A percentile compares a stretch with the other conserved stretches of the same genome.
Conservation (phyloP, 1,140 invertebrate genomes). For the Drosophila pseudoobscura region DNA sequence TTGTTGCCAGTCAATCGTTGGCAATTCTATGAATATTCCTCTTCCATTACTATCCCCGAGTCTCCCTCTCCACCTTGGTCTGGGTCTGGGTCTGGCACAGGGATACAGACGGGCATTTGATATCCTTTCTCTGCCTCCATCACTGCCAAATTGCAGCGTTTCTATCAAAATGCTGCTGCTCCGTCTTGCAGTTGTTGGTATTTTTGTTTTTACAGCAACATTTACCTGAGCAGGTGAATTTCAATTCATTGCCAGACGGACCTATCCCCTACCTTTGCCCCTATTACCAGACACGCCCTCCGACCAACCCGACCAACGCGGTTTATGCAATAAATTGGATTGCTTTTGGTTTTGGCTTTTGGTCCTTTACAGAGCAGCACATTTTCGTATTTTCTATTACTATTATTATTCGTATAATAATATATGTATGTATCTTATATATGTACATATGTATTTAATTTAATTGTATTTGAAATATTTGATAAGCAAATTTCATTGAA, state of each 20-base stretch:
- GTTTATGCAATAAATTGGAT: constrained; percentile 78
- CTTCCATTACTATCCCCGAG: constrained; percentile 1
- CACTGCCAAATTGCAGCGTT: constrained; percentile 54
- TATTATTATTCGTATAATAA: constrained; percentile 15
- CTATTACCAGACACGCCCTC: constrained; percentile 18
- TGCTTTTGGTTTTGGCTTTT: constrained; percentile 56
- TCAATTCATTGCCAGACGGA: constrained; percentile 22
- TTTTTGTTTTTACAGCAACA: constrained; percentile 58
- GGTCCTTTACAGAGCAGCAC: constrained; percentile 20
- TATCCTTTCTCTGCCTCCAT: neutral
- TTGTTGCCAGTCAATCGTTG: constrained; percentile 75
- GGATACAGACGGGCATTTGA: too few species aligned
- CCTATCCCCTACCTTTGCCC: neutral
- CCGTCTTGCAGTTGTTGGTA: constrained; percentile 37
- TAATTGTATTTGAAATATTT: constrained; percentile 40
- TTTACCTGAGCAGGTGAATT: constrained; percentile 69
- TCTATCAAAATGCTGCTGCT: constrained; percentile 69
- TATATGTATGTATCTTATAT: too few species aligned
- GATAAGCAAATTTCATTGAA: neutral
- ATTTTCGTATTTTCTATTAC: constrained; percentile 48
- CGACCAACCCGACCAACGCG: constrained; percentile 43
- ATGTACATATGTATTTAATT: constrained; percentile 41
- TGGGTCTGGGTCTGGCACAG: neutral
- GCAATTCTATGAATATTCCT: constrained; percentile 72
- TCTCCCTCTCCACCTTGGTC: constrained; percentile 1